Evolutionary conservation across 2,113 vertebrate species (phyloP).

Genomic region (Oceanodroma tethys): DNA sequence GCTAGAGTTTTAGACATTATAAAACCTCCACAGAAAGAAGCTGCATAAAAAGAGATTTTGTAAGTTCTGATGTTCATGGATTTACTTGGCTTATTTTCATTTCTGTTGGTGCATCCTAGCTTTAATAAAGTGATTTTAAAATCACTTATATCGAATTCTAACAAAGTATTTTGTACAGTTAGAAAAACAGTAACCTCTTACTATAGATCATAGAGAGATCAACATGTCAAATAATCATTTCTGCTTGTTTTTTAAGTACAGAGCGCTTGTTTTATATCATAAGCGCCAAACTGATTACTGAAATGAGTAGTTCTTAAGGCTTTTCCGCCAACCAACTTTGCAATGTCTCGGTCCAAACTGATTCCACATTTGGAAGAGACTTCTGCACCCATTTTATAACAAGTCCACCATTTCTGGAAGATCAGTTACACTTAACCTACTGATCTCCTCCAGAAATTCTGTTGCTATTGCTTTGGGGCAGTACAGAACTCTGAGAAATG

Average conservation of each 20-base stretch:
- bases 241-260: neutral
- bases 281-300: neutral
- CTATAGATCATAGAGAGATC: neutral
- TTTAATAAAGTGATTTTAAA: neutral
- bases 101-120: neutral
- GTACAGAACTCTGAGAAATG: neutral
- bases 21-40: neutral
- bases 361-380: neutral
- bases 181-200: neutral
- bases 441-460: neutral
- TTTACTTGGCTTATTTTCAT: neutral
- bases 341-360: neutral
- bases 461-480: neutral
- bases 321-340: neutral
- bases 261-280: neutral
- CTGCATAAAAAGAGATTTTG: neutral
- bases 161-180: neutral
- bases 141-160: neutral
- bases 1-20: neutral
- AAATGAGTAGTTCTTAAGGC: neutral
- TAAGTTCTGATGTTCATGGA: neutral
- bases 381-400: neutral
- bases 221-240: neutral
- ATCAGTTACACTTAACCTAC: neutral
- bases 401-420: neutral